These are phyloP conservation scores for Melangyna quadrimaculata DNA, from an alignment of 2,888 invertebrate species.

Conservation along the genomic window DNA sequence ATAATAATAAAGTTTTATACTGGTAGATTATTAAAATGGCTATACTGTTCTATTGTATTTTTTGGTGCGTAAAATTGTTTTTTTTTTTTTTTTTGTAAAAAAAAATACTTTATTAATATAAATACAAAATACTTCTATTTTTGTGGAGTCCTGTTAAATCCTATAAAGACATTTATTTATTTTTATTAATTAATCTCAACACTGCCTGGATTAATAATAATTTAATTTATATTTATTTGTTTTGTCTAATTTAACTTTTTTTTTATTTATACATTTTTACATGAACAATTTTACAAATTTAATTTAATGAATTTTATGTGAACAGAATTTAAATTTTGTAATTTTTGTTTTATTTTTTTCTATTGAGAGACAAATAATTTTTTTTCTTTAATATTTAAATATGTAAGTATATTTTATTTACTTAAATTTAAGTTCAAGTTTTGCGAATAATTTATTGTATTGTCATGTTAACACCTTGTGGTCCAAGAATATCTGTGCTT, in stretches of 20 bases:
- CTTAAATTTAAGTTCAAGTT: slow-evolving; percentile 59
- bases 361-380: slow-evolving; percentile 53
- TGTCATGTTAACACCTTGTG: slow-evolving; percentile 75
- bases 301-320: slow-evolving; percentile 4
- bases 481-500: slow-evolving; percentile 73
- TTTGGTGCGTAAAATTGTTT: slow-evolving; percentile 35
- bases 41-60: slow-evolving; percentile 47
- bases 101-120: slow-evolving; percentile 33
- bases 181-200: slow-evolving; percentile 34
- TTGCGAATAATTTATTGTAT: slow-evolving; percentile 71
- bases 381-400: slow-evolving; percentile 25
- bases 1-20: slow-evolving; percentile 29
- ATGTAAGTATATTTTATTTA: slow-evolving; percentile 60
- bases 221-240: slow-evolving; percentile 48
- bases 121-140: slow-evolving; percentile 67
- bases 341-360: slow-evolving; percentile 27
- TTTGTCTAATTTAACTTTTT: slow-evolving; percentile 38
- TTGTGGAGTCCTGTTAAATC: slow-evolving; percentile 44
- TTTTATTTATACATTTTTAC: slow-evolving; percentile 63
- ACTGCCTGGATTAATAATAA: slow-evolving; percentile 63
- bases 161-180: slow-evolving; percentile 7
- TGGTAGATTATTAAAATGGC: slow-evolving; percentile 1
- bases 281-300: slow-evolving; percentile 54
- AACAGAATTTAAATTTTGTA: slow-evolving; percentile 28
- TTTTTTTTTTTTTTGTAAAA: slow-evolving; percentile 7